Evolutionary conservation across 2,113 vertebrate genomes (phyloP).

Genomic region (Nothoprocta pentlandii): DNA sequence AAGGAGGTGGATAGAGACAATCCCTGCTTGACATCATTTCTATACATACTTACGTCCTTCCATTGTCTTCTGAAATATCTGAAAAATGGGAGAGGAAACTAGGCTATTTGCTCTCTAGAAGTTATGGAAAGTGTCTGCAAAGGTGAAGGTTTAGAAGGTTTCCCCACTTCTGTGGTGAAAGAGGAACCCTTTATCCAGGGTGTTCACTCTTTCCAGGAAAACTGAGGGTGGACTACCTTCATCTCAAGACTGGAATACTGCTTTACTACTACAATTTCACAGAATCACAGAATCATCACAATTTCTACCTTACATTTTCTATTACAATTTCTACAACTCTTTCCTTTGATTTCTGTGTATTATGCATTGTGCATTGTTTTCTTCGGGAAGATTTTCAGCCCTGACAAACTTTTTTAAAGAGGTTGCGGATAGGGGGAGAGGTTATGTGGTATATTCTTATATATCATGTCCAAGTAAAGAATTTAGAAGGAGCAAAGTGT

Average conservation of each 20-base stretch:
- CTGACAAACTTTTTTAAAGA: background rate
- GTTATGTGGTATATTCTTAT: background rate
- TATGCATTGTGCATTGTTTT: accelerated
- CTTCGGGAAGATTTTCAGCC: conserved; percentile 7
- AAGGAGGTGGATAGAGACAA: background rate
- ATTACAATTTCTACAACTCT: background rate
- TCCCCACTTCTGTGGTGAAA: background rate
- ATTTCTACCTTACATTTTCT: background rate
- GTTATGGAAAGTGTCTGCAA: background rate
- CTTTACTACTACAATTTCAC: background rate
- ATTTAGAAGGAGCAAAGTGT: background rate
- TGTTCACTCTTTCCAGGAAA: background rate
- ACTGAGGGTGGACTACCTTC: background rate
- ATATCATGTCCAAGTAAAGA: background rate
- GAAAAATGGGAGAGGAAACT: background rate
- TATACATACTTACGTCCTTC: background rate
- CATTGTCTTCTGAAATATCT: background rate
- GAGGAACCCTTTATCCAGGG: background rate
- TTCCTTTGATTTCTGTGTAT: background rate
- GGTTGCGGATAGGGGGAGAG: background rate
- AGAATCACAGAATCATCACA: too few relatives aligned
- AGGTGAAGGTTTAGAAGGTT: background rate
- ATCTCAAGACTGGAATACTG: background rate
- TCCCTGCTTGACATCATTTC: background rate
- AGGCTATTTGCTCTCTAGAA: background rate